Evolutionary conservation across 2,888 invertebrate genomes (phyloP).

Genomic region (Mamestra brassicae): DNA sequence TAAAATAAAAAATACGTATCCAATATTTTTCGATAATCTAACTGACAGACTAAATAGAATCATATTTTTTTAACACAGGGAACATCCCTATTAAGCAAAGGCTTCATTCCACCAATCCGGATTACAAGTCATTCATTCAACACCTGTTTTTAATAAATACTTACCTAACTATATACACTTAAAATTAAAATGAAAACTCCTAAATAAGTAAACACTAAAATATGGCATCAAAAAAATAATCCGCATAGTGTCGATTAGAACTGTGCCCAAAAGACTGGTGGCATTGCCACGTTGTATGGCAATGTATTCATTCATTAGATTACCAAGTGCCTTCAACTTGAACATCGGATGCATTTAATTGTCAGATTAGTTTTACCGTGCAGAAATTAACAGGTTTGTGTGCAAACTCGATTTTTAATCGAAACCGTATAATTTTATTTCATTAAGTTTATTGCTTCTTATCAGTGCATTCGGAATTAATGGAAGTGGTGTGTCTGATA

Average conservation of each 20-base stretch:
- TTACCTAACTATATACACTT: too few relatives aligned
- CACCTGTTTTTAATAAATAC: too few relatives aligned
- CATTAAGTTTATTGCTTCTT: constrained; percentile 34
- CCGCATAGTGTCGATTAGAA: too few relatives aligned
- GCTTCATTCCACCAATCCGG: neutral
- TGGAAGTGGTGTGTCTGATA: constrained; percentile 27
- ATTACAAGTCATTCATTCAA: neutral
- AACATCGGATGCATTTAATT: constrained; percentile 30
- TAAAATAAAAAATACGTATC: too few relatives aligned
- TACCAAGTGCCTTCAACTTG: constrained; percentile 16
- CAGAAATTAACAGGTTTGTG: constrained; percentile 41
- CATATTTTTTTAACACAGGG: too few relatives aligned
- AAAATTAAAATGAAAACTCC: too few relatives aligned
- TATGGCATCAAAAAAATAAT: too few relatives aligned
- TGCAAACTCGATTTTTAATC: constrained; percentile 40
- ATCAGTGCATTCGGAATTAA: constrained; percentile 36
- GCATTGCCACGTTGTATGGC: too few relatives aligned
- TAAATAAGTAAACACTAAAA: too few relatives aligned
- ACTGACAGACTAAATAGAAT: too few relatives aligned
- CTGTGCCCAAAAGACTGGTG: too few relatives aligned
- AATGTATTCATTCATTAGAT: neutral
- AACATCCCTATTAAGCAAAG: neutral
- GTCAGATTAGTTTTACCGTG: constrained; percentile 25
- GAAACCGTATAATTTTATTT: constrained; percentile 48
- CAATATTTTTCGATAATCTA: too few relatives aligned